Conservation (phyloP, 37 sponge, comb jelly and placozoan species). For the Petrosia ficiformis region DNA sequence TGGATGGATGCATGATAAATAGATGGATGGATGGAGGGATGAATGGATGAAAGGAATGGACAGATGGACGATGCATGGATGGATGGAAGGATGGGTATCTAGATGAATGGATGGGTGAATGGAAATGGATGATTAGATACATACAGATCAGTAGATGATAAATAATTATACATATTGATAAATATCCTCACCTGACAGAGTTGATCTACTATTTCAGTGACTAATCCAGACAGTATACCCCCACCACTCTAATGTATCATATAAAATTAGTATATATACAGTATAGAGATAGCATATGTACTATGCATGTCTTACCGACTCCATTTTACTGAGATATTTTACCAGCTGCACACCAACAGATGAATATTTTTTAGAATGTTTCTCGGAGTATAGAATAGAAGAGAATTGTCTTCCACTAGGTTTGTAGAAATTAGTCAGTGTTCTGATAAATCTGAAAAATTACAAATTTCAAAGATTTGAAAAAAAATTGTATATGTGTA, state of each 20-base stretch:
- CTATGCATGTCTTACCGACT: conserved; percentile 29
- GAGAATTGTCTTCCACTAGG: conserved; percentile 62
- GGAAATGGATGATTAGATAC: too few species aligned
- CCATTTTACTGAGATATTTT: conserved; percentile 44
- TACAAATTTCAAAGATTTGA: background rate
- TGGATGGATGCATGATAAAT: too few species aligned
- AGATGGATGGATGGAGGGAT: too few species aligned
- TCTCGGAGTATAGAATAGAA: conserved; percentile 38
- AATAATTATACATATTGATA: too few species aligned
- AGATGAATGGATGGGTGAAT: too few species aligned
- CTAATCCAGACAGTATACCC: conserved; percentile 24
- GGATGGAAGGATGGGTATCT: too few species aligned
- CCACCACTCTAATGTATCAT: conserved; percentile 9
- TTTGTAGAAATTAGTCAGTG: conserved; percentile 74
- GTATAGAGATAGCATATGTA: background rate
- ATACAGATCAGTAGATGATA: too few species aligned
- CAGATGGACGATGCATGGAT: too few species aligned
- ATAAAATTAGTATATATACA: background rate
- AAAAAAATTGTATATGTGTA: background rate
- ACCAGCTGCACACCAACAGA: conserved; percentile 66
- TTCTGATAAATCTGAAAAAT: conserved; percentile 55
- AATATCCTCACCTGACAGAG: conserved; percentile 35
- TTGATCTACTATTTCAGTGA: conserved; percentile 52
- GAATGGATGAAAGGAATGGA: too few species aligned
- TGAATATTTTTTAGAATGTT: conserved; percentile 45